Evolutionary conservation across 2,113 vertebrate genomes (phyloP).

Genomic region (Copsychus sechellarum): DNA sequence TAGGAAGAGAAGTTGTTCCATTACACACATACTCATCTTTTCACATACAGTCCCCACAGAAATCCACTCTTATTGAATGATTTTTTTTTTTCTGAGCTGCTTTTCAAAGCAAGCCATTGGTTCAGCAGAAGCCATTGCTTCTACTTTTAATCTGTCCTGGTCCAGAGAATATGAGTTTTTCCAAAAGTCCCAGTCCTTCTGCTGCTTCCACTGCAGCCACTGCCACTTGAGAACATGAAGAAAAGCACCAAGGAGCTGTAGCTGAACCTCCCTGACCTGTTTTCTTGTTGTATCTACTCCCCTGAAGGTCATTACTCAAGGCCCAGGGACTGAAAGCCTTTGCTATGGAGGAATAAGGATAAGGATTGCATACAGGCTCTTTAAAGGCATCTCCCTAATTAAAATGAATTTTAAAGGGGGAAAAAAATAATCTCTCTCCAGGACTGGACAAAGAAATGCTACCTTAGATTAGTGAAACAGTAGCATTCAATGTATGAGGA

Average conservation of each 20-base stretch:
- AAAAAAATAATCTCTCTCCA: not conserved
- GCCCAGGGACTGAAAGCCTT: conserved; percentile 3
- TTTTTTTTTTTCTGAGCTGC: not conserved
- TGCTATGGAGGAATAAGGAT: conserved; percentile 54
- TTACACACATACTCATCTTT: not conserved
- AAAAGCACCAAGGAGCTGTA: not conserved
- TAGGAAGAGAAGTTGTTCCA: not conserved
- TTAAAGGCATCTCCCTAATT: conserved; percentile 37
- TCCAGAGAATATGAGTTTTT: not conserved
- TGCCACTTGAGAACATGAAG: not conserved
- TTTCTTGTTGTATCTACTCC: not conserved
- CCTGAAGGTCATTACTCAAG: not conserved
- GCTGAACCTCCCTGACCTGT: not conserved
- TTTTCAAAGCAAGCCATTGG: not conserved
- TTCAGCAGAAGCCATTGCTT: not conserved
- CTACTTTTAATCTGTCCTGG: not conserved
- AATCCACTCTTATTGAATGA: not conserved
- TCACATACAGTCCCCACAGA: not conserved
- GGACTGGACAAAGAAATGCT: conserved; percentile 30
- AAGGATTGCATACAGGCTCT: conserved; percentile 63
- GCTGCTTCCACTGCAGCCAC: not conserved
- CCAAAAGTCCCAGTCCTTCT: not conserved
- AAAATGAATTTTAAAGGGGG: not conserved
- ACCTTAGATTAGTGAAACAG: not conserved
- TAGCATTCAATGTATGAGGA: conserved; percentile 1